phyloP scores from a whole-genome alignment of 2,888 invertebrate species.

The Latrodectus hesperus region DNA sequence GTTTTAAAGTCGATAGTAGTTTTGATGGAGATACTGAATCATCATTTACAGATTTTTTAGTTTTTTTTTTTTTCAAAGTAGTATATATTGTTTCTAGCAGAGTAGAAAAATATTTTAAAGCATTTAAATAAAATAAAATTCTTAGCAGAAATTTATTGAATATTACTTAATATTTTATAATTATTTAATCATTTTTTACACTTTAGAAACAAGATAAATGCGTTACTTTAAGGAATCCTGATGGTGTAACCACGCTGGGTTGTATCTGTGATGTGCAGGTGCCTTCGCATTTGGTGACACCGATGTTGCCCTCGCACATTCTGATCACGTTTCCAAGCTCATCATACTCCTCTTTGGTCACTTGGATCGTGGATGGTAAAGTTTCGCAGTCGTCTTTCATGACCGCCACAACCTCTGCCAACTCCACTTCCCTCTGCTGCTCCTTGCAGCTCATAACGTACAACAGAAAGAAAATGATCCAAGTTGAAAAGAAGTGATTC shows the following conservation, averaged over 20 bases:
- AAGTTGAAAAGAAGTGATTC: neutral
- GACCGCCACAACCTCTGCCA: constrained; percentile 36
- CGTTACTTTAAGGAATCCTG: constrained; percentile 88
- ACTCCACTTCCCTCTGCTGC: constrained; percentile 47
- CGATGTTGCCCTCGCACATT: constrained; percentile 91
- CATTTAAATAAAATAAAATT: too few species aligned
- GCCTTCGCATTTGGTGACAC: constrained; percentile 94
- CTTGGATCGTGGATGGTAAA: constrained; percentile 70
- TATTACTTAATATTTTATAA: too few species aligned
- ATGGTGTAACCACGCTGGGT: constrained; percentile 89
- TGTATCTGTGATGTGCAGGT: constrained; percentile 93
- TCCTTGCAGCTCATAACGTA: neutral
- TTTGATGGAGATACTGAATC: too few species aligned
- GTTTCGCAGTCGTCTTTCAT: constrained; percentile 67
- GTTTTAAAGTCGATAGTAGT: too few species aligned
- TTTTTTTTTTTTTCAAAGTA: too few species aligned
- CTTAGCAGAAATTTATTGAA: too few species aligned
- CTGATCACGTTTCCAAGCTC: constrained; percentile 87
- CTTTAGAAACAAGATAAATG: too few species aligned
- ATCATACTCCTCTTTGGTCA: constrained; percentile 84
- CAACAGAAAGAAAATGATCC: neutral
- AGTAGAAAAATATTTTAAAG: too few species aligned
- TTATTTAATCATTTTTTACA: too few species aligned
- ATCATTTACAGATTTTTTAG: too few species aligned
- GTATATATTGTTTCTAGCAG: too few species aligned